These are phyloP conservation scores for Tetranychus cinnabarinus DNA, from an alignment of 1,140 invertebrate species.

Conservation along the genomic window DNA sequence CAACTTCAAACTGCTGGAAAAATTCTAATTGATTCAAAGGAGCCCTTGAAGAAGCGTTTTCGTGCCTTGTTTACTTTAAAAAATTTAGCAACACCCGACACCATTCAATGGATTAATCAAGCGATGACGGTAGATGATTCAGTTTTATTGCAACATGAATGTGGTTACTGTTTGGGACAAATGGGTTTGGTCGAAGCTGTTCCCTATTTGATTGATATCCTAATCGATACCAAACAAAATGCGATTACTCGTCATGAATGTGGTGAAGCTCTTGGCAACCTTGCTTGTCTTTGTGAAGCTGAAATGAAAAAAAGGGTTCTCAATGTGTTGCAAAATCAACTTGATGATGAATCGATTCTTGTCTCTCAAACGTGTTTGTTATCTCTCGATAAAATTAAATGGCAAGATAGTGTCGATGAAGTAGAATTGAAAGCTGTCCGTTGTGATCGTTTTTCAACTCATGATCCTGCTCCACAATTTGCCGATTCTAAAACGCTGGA, in stretches of 20 bases:
- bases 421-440: conserved; percentile 18
- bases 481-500: conserved; percentile 29
- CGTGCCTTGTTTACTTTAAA: conserved; percentile 84
- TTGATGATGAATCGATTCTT: conserved; percentile 47
- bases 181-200: conserved; percentile 73
- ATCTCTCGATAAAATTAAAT: conserved; percentile 60
- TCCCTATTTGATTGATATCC: conserved; percentile 41
- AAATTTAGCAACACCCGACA: conserved; percentile 55
- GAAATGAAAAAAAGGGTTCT: conserved; percentile 14
- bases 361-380: conserved; percentile 88
- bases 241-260: conserved; percentile 96
- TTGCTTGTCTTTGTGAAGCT: not conserved
- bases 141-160: conserved; percentile 90
- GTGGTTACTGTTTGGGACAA: conserved; percentile 94
- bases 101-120: conserved; percentile 53
- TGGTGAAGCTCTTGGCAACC: conserved; percentile 77
- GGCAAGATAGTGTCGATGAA: conserved; percentile 21
- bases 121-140: conserved; percentile 54
- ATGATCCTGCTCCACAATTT: conserved; percentile 68
- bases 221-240: conserved; percentile 56
- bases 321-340: conserved; percentile 46
- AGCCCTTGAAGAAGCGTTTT: conserved; percentile 78
- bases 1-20: conserved; percentile 24
- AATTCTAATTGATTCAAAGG: conserved; percentile 42
- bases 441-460: conserved; percentile 44